These are phyloP conservation scores for Echiichthys vipera DNA, from an alignment of 2,797 vertebrate species.

Conservation along the genomic window DNA sequence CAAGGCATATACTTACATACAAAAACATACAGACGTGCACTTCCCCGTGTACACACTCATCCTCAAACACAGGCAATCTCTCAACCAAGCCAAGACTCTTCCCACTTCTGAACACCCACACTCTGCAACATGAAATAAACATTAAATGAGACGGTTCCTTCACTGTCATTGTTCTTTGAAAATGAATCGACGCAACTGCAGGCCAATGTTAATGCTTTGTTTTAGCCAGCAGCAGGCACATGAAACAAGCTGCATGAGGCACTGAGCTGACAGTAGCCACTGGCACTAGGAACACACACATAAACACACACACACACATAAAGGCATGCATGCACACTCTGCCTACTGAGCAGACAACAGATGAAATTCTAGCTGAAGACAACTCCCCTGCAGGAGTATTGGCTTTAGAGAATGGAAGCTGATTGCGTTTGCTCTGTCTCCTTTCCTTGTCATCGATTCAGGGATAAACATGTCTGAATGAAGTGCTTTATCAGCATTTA, in stretches of 20 bases:
- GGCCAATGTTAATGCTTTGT: constrained; percentile 82
- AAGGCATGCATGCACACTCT: constrained; percentile 45
- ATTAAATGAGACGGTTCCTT: constrained; percentile 76
- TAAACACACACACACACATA: constrained; percentile 41
- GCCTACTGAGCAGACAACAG: constrained; percentile 68
- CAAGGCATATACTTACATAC: constrained; percentile 55
- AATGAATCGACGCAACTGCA: constrained; percentile 80
- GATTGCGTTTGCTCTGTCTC: constrained; percentile 75
- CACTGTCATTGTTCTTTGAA: constrained; percentile 81
- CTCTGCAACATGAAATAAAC: constrained; percentile 79
- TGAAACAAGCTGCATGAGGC: constrained; percentile 79
- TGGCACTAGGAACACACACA: constrained; percentile 72
- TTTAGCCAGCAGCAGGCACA: constrained; percentile 79
- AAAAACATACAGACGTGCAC: constrained; percentile 61
- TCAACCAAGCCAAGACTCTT: constrained; percentile 63
- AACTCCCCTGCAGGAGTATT: constrained; percentile 76
- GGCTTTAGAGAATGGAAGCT: constrained; percentile 75
- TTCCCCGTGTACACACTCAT: constrained; percentile 50
- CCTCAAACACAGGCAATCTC: constrained; percentile 61
- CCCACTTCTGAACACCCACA: constrained; percentile 77
- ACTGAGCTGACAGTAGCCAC: constrained; percentile 81
- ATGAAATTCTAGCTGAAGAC: constrained; percentile 77
- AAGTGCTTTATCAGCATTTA: constrained; percentile 64
- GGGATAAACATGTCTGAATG: constrained; percentile 73
- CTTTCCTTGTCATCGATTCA: constrained; percentile 72